Percentiles rank a stretch among this genome's conserved stretches.
These are phyloP conservation scores for Nasonovia ribisnigri DNA, from an alignment of 2,888 invertebrate genomes.

Conservation along the genomic window DNA sequence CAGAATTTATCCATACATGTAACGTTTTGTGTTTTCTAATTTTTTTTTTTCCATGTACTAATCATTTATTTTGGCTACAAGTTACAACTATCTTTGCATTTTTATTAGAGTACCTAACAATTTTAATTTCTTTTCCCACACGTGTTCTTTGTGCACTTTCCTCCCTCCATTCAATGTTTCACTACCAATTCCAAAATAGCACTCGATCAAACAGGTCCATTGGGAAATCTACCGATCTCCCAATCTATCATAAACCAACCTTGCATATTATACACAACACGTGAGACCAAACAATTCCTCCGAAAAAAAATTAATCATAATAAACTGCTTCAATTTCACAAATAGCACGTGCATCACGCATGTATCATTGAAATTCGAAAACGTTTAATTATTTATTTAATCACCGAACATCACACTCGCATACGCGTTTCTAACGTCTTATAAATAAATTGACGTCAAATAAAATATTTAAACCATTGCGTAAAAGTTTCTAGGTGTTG, in stretches of 20 bases:
- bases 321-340: background rate
- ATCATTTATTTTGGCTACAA: background rate
- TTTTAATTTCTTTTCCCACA: background rate
- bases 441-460: background rate
- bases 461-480: background rate
- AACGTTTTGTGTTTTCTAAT: background rate
- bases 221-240: background rate
- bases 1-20: background rate
- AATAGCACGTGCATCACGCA: background rate
- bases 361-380: background rate
- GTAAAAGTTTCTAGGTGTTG: background rate
- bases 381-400: constrained; percentile 2
- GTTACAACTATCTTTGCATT: background rate
- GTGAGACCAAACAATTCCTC: background rate
- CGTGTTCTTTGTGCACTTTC: background rate
- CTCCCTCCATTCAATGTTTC: background rate
- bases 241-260: background rate
- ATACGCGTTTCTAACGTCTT: background rate
- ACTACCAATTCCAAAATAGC: background rate
- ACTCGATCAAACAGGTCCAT: background rate
- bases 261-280: background rate
- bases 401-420: background rate
- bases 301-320: background rate
- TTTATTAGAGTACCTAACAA: background rate
- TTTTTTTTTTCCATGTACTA: background rate